Evolutionary conservation across 2,797 vertebrate genomes (phyloP), one percentile per base, ranked within the genome.

Genomic region (Mormyrus hasselquistii): DNA sequence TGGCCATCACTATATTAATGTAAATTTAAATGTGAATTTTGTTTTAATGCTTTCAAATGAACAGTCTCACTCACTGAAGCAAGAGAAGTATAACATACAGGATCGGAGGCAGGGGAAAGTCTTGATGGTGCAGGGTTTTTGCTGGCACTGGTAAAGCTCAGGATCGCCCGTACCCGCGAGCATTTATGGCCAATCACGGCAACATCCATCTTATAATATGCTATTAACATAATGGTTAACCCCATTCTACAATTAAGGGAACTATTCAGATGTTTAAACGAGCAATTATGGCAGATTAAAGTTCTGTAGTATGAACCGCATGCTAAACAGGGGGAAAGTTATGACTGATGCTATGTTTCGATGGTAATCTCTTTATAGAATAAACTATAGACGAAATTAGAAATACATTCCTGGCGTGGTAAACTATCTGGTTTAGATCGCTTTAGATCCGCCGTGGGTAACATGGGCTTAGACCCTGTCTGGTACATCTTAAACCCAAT

Each of bases 221-320:
- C 86, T 25, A 19, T 73, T 82, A 47, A 82, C 76, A 47, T 82
- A 7, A 82, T 47, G 38, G 87, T 90, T 88, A 90, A 88, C 87
- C 53, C 25, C 88, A 88, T 90, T 88, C 52, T 73, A 55, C 85
- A 83, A 87, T 91, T 88, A 87, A 87, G 79, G 88, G 49, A 53
- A 55, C 73, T 62, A 52, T 88, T 55, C 47, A 12, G 53, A 50
- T 91, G 86, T 90, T 88, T 90, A 86, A 91, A 88, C 87, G 59
- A 89, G 90, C 88, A 89, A 90, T 90, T 89, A 89, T 29, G 49
- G 59, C 14, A 65, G 57, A 90, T 90, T 89, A 91, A 90, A 90
- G 87, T 88, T 34, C 88, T 44, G 19, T 29, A 57, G 65, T 87
- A 88, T 90, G 85, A 88, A 79, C 89, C 19, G 38, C 22, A 89